Conservation (phyloP, 2,888 invertebrate species). For the Patella ulyssiponensis region DNA sequence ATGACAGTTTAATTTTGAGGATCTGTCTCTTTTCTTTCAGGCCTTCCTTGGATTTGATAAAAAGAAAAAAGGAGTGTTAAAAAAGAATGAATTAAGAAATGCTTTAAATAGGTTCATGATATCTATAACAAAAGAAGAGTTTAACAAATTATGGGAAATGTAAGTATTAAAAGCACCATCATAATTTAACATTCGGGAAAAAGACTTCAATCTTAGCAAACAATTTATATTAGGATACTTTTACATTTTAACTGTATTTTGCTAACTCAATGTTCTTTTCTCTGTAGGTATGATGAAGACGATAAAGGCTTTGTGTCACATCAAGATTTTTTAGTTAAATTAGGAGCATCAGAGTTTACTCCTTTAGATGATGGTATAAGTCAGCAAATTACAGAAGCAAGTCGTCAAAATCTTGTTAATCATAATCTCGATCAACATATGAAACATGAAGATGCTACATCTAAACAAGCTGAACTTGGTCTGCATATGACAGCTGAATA, state of each 20-base stretch:
- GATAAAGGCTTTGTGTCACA: slow-evolving; percentile 62
- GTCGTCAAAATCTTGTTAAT: slow-evolving; percentile 53
- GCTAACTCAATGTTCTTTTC: too few species aligned
- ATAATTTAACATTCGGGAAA: background rate
- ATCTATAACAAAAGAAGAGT: slow-evolving; percentile 63
- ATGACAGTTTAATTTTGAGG: too few species aligned
- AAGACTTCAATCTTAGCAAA: background rate
- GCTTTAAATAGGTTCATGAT: slow-evolving; percentile 61
- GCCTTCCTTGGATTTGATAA: slow-evolving; percentile 64
- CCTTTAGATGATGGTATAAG: slow-evolving; percentile 66
- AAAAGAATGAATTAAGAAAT: slow-evolving; percentile 58
- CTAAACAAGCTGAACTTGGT: slow-evolving; percentile 60
- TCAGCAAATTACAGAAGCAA: slow-evolving; percentile 58
- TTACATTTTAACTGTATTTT: too few species aligned
- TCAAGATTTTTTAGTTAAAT: slow-evolving; percentile 60
- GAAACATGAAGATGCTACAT: slow-evolving; percentile 64
- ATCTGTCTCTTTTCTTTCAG: slow-evolving; percentile 38
- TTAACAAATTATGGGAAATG: slow-evolving; percentile 65
- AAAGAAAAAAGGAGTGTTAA: slow-evolving; percentile 59
- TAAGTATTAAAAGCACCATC: slow-evolving; percentile 39
- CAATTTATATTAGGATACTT: too few species aligned
- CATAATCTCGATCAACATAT: slow-evolving; percentile 59
- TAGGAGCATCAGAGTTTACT: slow-evolving; percentile 63
- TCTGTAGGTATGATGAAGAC: slow-evolving; percentile 60
- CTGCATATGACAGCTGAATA: slow-evolving; percentile 57